Base-by-base conservation (phyloP, 2,113 vertebrate species). In the Spermophilus dauricus region DNA sequence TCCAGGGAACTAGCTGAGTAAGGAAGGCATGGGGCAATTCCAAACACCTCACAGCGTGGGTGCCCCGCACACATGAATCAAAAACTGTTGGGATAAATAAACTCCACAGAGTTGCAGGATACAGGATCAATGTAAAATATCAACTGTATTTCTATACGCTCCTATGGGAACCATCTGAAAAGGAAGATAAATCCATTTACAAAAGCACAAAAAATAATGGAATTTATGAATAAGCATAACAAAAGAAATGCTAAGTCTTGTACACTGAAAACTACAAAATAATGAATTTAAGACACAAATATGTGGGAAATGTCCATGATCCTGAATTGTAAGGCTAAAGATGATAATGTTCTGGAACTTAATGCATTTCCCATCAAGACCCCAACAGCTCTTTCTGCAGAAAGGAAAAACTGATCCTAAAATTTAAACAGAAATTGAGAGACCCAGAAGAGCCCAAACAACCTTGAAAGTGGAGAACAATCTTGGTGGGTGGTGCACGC, bases 261-360 rank as follows among this genome's bases (percentile, higher is more conserved):
- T 45, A 81, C 51, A 87, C 22, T 72, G 69, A 87, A 93, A 93
- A 72, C n/a, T 72, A 72, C 32, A 87, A 81, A 67, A 81, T 69
- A 76, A n/a, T 81, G 51, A 83, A 94, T 37, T 94, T 83, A 70
- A 83, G 39, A 86, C 48, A 89, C 45, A 70, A 87, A 34, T 28
- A 80, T 82, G 58, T 83, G 51, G 83, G 87, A 89, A 78, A 77
- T 3, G 58, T 48, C 56, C 73, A 85, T 2, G 11, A 16, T 63
- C 37, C 45, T 80, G 28, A 72, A n/a, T 28, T 69, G 18, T 42
- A 75, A 67, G 63, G 24, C 37, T 45, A 83, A 70, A 63, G 34
- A n/a, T n/a, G n/a, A 65, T 53, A 69, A 86, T 22, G 61, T n/a
- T 42, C 9, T 63, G 61, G 70, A 45, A 84, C 51, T 80, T 53